These are phyloP conservation scores for Halictus ligatus DNA, from an alignment of 2,888 invertebrate species.

Conservation along the genomic window DNA sequence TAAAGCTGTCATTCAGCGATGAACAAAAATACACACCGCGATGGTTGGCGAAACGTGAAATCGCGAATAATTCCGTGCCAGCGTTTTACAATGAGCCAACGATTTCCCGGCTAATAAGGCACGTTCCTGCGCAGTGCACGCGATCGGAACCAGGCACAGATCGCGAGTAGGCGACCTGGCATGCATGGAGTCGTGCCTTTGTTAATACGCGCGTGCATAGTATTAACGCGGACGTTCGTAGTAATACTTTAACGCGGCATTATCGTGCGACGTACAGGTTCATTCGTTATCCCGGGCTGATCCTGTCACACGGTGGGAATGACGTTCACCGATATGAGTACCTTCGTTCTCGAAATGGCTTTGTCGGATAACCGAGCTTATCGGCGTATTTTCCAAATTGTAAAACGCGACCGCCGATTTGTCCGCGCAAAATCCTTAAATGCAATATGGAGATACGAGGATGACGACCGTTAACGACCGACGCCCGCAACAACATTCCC, in stretches of 20 bases:
- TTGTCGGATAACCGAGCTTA: slow-evolving; percentile 56
- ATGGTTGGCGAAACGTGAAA: background rate
- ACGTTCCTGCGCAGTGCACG: slow-evolving; percentile 3
- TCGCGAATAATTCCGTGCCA: slow-evolving; percentile 21
- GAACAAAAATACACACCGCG: slow-evolving; percentile 7
- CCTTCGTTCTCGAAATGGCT: slow-evolving; percentile 62
- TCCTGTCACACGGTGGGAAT: slow-evolving; percentile 66
- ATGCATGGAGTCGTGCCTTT: slow-evolving; percentile 45
- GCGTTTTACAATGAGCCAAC: slow-evolving; percentile 9
- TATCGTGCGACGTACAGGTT: slow-evolving; percentile 67
- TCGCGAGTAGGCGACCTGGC: slow-evolving; percentile 1
- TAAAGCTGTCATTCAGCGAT: slow-evolving; percentile 15
- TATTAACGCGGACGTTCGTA: slow-evolving; percentile 52
- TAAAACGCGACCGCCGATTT: slow-evolving; percentile 48
- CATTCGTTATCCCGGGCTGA: slow-evolving; percentile 67
- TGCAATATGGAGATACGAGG: slow-evolving; percentile 49
- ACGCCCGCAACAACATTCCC: background rate
- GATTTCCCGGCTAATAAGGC: slow-evolving; percentile 28
- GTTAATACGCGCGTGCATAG: slow-evolving; percentile 45
- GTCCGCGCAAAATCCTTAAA: slow-evolving; percentile 50
- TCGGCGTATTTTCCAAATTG: slow-evolving; percentile 54
- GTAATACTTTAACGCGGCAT: slow-evolving; percentile 70
- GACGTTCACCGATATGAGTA: slow-evolving; percentile 67
- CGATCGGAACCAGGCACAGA: slow-evolving; percentile 1
- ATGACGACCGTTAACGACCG: slow-evolving; percentile 41